Evolutionary conservation across 64 coral and sea anemone genomes (phyloP).

Genomic region (Montipora capricornis): DNA sequence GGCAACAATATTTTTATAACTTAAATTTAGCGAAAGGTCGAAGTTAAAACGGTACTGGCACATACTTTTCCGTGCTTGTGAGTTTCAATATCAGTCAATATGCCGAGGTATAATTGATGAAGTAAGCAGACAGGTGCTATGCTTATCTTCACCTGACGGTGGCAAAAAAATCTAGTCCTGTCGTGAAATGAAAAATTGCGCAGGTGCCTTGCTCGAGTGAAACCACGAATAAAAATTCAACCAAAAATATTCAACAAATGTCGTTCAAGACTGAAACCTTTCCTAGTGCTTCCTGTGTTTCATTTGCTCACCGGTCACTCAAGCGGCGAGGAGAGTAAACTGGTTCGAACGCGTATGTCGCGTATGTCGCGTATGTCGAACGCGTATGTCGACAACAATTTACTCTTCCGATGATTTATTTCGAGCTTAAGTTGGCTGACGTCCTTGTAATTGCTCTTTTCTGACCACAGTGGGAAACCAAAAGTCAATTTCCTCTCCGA

Average conservation of each 20-base stretch:
- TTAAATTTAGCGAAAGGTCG: too few species aligned
- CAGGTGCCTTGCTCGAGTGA: not conserved
- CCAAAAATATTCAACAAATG: not conserved
- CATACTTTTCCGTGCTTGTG: constrained; percentile 1
- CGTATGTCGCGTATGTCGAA: too few species aligned
- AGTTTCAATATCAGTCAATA: constrained; percentile 51
- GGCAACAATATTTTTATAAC: not conserved
- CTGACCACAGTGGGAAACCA: not conserved
- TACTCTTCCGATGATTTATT: not conserved
- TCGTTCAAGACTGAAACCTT: not conserved
- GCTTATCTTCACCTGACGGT: constrained; percentile 29
- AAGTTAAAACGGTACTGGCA: too few species aligned
- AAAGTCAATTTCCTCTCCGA: constrained; percentile 42
- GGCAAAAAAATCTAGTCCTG: not conserved
- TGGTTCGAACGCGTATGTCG: not conserved
- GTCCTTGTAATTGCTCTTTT: constrained; percentile 45
- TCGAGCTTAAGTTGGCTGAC: constrained; percentile 7
- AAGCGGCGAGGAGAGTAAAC: not conserved
- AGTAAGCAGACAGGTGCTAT: constrained; percentile 18
- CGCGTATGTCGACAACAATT: too few species aligned
- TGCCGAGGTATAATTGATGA: constrained; percentile 43
- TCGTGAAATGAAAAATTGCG: not conserved
- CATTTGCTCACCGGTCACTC: not conserved
- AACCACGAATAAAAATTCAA: not conserved
- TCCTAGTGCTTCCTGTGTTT: not conserved